Evolutionary conservation across 2,888 invertebrate species (phyloP), one percentile per base, ranked within the genome.

Genomic region (Sceliomorpha sp.): DNA sequence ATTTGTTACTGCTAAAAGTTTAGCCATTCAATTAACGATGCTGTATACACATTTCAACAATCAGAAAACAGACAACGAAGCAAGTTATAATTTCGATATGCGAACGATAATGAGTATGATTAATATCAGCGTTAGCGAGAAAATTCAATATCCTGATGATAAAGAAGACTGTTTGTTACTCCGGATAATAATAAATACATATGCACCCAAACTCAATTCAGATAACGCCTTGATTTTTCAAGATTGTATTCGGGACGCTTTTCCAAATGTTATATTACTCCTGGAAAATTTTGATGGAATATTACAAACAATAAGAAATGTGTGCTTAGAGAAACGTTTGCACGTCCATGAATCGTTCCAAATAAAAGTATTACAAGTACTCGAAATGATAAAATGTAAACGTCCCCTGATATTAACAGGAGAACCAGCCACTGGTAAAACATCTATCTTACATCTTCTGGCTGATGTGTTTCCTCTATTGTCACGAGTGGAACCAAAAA

Each of bases 391-490:
- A 88, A 87, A 90, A 37, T 89, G 90, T 15, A 84, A 90, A 64
- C 90, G 90, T 75, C 90, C 90, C n/a, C 89, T 92, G 72, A 90
- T 92, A 88, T 79, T 88, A 20, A 89, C 91, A 15, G 91, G 92
- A 1, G 89, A 90, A 8, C 58, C 87, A 5, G 84, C 90, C 4
- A 79, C 90, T 34, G 91, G 91, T 9, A 92, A 92, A 84, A 90
- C 92, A 1, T 88, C 88, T 59, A 88, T 90, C 1, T 82, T 88
- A 20, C 85, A 89, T 58, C 88, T 89, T 2, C 82, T 90, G 53
- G 89, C 86, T 20, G 89, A 89, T 37, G 88, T 90, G 6, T 88
- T 91, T 76, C 86, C 88, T 2, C 53, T 50, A 1, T 66, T 86
- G 40, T 82, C 90, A 50, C 77, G 86, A 47, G 77, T 76, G 27